Percentiles rank a stretch among this genome's conserved stretches.
Conservation (phyloP, 1,140 invertebrate species). For the Druon quercuslanigerum region DNA sequence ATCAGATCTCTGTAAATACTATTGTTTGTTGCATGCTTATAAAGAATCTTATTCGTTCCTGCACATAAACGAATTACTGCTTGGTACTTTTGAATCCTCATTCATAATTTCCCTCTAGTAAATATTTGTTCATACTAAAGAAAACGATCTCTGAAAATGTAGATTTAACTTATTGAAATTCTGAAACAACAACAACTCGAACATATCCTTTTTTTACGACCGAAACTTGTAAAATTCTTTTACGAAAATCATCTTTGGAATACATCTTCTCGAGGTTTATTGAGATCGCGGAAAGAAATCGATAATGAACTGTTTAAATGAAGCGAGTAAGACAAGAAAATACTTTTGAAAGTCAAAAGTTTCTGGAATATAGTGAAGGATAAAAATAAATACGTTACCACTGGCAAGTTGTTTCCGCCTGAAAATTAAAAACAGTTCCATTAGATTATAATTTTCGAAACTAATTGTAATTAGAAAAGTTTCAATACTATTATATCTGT, state of each 20-base stretch:
- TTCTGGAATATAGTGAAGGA: constrained; percentile 38
- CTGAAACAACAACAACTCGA: too few species aligned
- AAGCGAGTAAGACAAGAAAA: constrained; percentile 42
- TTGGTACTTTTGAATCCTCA: too few species aligned
- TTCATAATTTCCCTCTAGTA: too few species aligned
- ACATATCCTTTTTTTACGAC: too few species aligned
- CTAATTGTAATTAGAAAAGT: not conserved
- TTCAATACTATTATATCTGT: not conserved
- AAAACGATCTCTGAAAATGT: too few species aligned
- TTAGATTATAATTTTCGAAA: not conserved
- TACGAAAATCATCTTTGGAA: too few species aligned
- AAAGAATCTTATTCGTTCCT: not conserved
- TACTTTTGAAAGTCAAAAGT: constrained; percentile 40
- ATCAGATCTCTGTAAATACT: constrained; percentile 65
- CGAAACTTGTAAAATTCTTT: too few species aligned
- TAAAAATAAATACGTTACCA: constrained; percentile 71
- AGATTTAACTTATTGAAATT: too few species aligned
- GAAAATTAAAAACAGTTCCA: constrained; percentile 44
- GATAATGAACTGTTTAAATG: constrained; percentile 40
- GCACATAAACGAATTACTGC: too few species aligned
- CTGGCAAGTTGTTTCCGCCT: constrained; percentile 73
- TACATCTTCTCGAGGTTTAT: not conserved
- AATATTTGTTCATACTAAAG: too few species aligned
- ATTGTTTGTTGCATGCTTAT: constrained; percentile 39
- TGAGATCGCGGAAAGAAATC: not conserved